Evolutionary conservation across 1,140 invertebrate species (phyloP).

Genomic region (Drosophila sp.): DNA sequence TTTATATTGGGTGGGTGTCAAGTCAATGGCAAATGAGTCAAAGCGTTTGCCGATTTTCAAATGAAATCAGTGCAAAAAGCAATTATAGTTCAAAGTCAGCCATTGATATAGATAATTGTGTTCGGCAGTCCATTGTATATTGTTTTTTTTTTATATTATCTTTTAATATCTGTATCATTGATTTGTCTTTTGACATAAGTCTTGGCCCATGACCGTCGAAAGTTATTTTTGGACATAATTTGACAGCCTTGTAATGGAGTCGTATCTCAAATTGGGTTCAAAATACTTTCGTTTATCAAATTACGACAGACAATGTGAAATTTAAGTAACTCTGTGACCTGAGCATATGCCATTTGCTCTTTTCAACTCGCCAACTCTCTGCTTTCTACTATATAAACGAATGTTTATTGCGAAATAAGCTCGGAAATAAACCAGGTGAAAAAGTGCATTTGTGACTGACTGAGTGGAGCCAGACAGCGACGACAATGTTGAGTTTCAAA

Average conservation of each 20-base stretch:
- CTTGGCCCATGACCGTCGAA: conserved; percentile 46
- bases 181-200: conserved; percentile 48
- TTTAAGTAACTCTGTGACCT: conserved; percentile 40
- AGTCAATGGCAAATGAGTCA: conserved; percentile 67
- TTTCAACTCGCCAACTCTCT: conserved; percentile 19
- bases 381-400: conserved; percentile 52
- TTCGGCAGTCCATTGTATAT: conserved; percentile 32
- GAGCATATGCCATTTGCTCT: conserved; percentile 47
- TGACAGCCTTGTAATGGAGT: conserved; percentile 58
- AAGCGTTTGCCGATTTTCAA: conserved; percentile 42
- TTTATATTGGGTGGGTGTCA: conserved; percentile 62
- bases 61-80: conserved; percentile 64
- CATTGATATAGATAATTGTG: conserved; percentile 10
- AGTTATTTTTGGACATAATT: conserved; percentile 59
- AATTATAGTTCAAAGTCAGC: conserved; percentile 33
- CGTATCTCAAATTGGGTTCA: conserved; percentile 54
- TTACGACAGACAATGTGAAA: conserved; percentile 52
- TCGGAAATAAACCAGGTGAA: conserved; percentile 52
- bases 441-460: conserved; percentile 66
- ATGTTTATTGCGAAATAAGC: conserved; percentile 52
- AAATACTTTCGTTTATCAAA: conserved; percentile 79
- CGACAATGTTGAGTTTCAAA: conserved; percentile 19
- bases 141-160: neutral
- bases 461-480: conserved; percentile 25
- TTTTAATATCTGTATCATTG: conserved; percentile 31